These are phyloP conservation scores for Poecilus cupreus DNA, from an alignment of 2,888 invertebrate genomes.

Conservation along the genomic window DNA sequence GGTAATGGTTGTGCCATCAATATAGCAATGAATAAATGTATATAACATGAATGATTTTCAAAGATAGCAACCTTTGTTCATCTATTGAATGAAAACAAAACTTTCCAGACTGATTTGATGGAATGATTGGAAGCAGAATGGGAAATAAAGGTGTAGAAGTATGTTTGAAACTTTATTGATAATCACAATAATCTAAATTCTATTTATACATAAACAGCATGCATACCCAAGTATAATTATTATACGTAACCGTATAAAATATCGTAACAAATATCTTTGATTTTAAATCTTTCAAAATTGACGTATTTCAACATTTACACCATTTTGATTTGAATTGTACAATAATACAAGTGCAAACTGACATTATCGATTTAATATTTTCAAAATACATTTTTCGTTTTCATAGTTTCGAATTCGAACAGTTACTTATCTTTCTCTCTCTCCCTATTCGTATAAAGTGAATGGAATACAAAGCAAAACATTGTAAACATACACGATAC, in stretches of 20 bases:
- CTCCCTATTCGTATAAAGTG: constrained; percentile 22
- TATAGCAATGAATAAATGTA: no score
- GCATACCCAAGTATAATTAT: constrained; percentile 58
- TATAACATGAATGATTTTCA: no score
- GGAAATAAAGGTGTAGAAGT: background rate
- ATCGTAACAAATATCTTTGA: constrained; percentile 57
- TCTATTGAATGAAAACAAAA: no score
- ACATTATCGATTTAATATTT: constrained; percentile 41
- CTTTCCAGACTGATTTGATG: no score
- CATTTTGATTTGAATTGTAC: constrained; percentile 54
- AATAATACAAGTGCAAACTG: constrained; percentile 35
- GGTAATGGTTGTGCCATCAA: no score
- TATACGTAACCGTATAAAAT: constrained; percentile 52
- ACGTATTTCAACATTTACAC: constrained; percentile 41
- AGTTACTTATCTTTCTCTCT: constrained; percentile 50
- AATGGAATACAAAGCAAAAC: constrained; percentile 17
- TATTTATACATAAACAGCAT: constrained; percentile 59
- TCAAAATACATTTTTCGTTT: constrained; percentile 47
- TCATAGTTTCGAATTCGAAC: constrained; percentile 31
- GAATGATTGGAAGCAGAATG: background rate
- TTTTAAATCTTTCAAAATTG: constrained; percentile 49
- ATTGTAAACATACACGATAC: constrained; percentile 15
- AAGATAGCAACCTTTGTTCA: no score
- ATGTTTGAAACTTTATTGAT: constrained; percentile 55
- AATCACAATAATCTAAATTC: constrained; percentile 59